Percentiles rank a stretch among this genome's conserved stretches.
Conservation (phyloP, 1,140 invertebrate species). For the Yoshiicerus persimilis region DNA sequence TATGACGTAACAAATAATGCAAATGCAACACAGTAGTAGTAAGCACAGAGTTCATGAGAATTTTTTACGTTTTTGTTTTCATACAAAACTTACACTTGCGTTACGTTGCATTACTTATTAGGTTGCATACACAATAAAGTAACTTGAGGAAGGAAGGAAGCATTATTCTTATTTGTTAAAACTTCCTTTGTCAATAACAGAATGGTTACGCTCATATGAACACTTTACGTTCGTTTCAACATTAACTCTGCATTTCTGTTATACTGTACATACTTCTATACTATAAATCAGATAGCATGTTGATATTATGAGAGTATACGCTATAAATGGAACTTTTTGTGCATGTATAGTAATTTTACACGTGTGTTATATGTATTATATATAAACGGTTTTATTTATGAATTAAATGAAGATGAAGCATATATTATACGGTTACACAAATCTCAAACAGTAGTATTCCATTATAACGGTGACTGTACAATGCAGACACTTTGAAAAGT, state of each 20-base stretch:
- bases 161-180: neutral
- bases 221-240: neutral
- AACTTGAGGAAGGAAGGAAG: conserved; percentile 19
- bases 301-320: too few species aligned
- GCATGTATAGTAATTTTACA: too few species aligned
- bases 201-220: conserved; percentile 16
- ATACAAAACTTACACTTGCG: neutral
- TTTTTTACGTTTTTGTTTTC: neutral
- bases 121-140: neutral
- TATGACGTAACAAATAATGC: neutral
- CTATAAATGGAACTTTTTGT: neutral
- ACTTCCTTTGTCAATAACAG: conserved; percentile 24
- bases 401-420: neutral
- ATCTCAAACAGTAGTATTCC: neutral
- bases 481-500: neutral
- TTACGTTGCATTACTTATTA: neutral
- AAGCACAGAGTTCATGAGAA: neutral
- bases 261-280: neutral
- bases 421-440: neutral
- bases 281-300: too few species aligned
- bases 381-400: neutral
- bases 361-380: neutral
- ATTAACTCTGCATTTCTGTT: neutral
- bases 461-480: neutral
- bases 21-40: too few species aligned